phyloP scores from a whole-genome alignment of 2,797 vertebrate species.

The Trematocara caparti region DNA sequence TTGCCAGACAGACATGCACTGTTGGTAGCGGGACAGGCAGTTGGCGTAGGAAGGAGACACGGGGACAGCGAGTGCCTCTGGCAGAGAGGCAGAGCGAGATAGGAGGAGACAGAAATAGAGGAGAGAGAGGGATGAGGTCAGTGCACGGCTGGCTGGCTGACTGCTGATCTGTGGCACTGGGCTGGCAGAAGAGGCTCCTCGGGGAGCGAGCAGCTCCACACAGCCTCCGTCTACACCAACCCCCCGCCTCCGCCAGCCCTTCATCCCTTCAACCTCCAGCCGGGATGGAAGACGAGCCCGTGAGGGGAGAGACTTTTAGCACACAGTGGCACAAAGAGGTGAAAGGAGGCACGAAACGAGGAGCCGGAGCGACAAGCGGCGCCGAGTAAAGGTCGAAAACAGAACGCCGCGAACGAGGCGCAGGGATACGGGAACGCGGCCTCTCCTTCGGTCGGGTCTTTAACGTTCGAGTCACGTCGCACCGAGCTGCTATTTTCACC shows the following conservation, averaged over 20 bases:
- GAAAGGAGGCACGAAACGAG: conserved; percentile 5
- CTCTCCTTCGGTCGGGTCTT: not conserved
- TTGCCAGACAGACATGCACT: conserved; percentile 69
- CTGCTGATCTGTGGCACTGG: conserved; percentile 76
- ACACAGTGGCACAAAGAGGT: conserved; percentile 22
- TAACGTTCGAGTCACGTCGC: not conserved
- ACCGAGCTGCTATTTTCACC: not conserved
- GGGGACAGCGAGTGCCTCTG: conserved; percentile 70
- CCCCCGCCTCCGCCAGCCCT: conserved; percentile 22
- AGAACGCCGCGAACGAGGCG: not conserved
- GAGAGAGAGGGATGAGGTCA: conserved; percentile 61
- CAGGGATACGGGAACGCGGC: not conserved
- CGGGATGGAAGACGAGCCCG: conserved; percentile 31
- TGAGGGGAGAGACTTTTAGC: conserved; percentile 4
- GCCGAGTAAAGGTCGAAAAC: not conserved
- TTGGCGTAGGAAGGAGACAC: conserved; percentile 70
- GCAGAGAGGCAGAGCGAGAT: conserved; percentile 50
- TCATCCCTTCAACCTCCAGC: conserved; percentile 43
- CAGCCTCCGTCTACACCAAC: conserved; percentile 40
- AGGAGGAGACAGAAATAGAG: conserved; percentile 52
- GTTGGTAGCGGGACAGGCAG: conserved; percentile 66
- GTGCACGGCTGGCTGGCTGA: conserved; percentile 72
- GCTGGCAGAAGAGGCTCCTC: conserved; percentile 70
- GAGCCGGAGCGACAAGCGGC: not conserved
- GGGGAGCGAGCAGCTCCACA: conserved; percentile 53